Evolutionary conservation across 2,888 invertebrate species (phyloP).

Genomic region (Pseudococcus jackbeardsleyi): DNA sequence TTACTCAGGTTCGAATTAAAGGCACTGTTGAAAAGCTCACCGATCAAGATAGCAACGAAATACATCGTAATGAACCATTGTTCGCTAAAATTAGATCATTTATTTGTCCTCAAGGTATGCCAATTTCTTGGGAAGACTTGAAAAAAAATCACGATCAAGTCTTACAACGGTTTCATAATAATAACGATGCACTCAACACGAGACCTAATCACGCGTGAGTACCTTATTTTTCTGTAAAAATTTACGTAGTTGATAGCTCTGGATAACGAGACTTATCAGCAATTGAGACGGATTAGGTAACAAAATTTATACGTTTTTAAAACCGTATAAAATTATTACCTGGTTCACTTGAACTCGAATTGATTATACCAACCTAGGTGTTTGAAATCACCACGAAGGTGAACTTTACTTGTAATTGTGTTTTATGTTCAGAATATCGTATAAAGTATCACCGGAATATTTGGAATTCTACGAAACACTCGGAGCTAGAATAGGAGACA

Average conservation of each 20-base stretch:
- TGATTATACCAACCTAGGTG: neutral
- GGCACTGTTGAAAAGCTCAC: slow-evolving; percentile 70
- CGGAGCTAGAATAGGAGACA: slow-evolving; percentile 71
- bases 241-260: neutral
- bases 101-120: slow-evolving; percentile 71
- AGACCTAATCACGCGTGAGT: slow-evolving; percentile 73
- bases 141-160: slow-evolving; percentile 71
- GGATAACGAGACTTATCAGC: neutral
- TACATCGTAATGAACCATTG: slow-evolving; percentile 71
- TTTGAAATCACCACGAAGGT: neutral
- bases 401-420: neutral
- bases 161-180: slow-evolving; percentile 69
- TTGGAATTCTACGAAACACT: slow-evolving; percentile 72
- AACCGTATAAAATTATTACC: neutral
- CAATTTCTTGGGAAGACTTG: slow-evolving; percentile 71
- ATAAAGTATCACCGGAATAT: slow-evolving; percentile 71
- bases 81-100: slow-evolving; percentile 72
- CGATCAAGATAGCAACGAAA: slow-evolving; percentile 68
- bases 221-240: neutral
- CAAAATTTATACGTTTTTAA: neutral
- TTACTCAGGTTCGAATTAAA: slow-evolving; percentile 71
- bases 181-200: slow-evolving; percentile 69
- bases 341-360: slow-evolving; percentile 4
- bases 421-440: slow-evolving; percentile 71
- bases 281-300: neutral